phyloP scores from a whole-genome alignment of 1,140 invertebrate species.

The Brachionus paranguensis region DNA sequence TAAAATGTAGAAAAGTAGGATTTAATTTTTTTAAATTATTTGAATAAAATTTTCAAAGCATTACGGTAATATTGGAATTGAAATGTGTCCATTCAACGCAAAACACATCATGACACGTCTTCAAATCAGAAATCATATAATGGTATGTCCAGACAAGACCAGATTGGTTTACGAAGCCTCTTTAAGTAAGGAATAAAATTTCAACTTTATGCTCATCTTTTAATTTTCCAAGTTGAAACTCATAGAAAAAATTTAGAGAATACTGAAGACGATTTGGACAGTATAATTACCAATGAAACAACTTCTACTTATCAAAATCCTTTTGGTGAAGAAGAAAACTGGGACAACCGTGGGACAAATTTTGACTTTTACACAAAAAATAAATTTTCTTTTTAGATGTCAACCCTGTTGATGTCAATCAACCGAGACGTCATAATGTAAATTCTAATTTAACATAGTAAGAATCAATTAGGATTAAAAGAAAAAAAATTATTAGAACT shows the following conservation, averaged over 20 bases:
- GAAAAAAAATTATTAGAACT: not conserved
- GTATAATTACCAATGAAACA: not conserved
- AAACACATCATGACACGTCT: not conserved
- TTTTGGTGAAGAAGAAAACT: constrained; percentile 15
- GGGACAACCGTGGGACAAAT: not conserved
- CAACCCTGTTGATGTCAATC: not conserved
- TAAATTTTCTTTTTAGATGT: not conserved
- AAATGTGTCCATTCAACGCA: constrained; percentile 33
- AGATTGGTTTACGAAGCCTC: constrained; percentile 9
- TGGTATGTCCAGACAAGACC: not conserved
- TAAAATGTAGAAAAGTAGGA: constrained; percentile 21
- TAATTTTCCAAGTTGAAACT: not conserved
- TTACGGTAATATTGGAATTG: not conserved
- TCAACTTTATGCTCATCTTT: not conserved
- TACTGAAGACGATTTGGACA: not conserved
- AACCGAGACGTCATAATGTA: not conserved
- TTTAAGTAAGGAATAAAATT: not conserved
- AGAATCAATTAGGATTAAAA: not conserved
- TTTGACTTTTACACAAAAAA: not conserved
- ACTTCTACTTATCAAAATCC: not conserved
- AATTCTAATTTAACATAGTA: not conserved
- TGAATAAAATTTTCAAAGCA: not conserved
- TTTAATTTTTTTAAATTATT: not conserved
- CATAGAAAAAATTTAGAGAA: not conserved
- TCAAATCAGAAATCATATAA: constrained; percentile 25